A percentile compares a stretch with the other conserved stretches of the same genome.
These are phyloP conservation scores for Bombus confusus DNA, from an alignment of 1,140 invertebrate species.

Conservation along the genomic window DNA sequence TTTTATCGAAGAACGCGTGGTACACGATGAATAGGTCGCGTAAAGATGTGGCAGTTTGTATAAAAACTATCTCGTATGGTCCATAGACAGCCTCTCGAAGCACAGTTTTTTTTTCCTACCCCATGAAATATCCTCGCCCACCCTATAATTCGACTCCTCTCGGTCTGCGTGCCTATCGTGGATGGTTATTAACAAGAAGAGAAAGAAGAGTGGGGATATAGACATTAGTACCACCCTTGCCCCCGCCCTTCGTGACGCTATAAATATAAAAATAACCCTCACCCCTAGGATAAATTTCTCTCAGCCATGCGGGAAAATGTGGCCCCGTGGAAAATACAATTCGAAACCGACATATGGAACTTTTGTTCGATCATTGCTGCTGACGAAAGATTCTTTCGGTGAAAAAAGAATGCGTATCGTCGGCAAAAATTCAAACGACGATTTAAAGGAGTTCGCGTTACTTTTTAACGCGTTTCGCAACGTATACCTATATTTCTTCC, in stretches of 20 bases:
- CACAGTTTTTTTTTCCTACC: constrained; percentile 58
- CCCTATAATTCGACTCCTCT: constrained; percentile 70
- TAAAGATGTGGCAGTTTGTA: background rate
- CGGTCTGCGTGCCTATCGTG: constrained; percentile 70
- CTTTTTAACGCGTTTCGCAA: background rate
- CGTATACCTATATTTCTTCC: too few species aligned
- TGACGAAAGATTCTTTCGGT: constrained; percentile 4
- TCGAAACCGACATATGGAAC: constrained; percentile 76
- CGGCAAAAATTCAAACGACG: background rate
- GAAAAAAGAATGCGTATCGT: background rate
- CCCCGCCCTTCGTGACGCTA: constrained; percentile 58
- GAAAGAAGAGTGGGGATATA: constrained; percentile 59
- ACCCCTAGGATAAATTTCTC: constrained; percentile 52
- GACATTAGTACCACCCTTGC: constrained; percentile 76
- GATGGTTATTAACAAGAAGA: constrained; percentile 77
- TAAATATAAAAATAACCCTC: constrained; percentile 78
- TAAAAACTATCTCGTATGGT: background rate
- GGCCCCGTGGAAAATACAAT: constrained; percentile 73
- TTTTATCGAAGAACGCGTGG: background rate
- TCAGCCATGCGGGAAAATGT: constrained; percentile 43
- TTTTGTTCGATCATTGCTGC: constrained; percentile 1
- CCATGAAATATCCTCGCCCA: constrained; percentile 66
- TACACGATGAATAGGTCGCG: background rate
- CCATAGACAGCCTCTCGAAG: constrained; percentile 49
- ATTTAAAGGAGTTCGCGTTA: background rate